Conservation (phyloP, 2,797 vertebrate species). For the Paguma larvata region DNA sequence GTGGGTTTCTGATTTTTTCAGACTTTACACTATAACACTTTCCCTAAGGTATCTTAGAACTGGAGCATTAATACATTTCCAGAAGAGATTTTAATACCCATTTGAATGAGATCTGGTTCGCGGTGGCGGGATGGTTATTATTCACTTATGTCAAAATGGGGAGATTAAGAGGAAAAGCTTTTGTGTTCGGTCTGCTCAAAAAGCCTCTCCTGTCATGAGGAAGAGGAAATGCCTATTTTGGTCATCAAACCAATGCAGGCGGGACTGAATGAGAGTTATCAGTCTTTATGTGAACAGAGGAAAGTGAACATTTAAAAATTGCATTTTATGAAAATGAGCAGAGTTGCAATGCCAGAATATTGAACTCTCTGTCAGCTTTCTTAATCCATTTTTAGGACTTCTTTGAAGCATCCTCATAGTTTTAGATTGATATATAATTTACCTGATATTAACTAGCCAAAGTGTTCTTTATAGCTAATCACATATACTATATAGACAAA, state of each 20-base stretch:
- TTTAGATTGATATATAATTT: neutral
- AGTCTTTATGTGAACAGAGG: constrained; percentile 18
- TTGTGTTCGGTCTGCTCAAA: neutral
- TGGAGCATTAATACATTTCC: constrained; percentile 48
- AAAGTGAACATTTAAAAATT: constrained; percentile 29
- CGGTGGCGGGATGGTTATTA: constrained; percentile 42
- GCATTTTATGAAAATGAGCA: constrained; percentile 64
- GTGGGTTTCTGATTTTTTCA: constrained; percentile 68
- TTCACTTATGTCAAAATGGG: constrained; percentile 56
- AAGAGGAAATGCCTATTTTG: constrained; percentile 40
- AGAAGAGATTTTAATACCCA: constrained; percentile 42
- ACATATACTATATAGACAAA: neutral
- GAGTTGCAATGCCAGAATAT: neutral
- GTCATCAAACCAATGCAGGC: constrained; percentile 46
- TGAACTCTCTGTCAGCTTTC: constrained; percentile 35
- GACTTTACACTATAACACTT: constrained; percentile 13
- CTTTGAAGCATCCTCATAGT: neutral
- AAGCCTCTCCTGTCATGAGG: neutral
- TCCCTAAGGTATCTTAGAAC: constrained; percentile 15
- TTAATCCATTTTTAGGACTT: neutral
- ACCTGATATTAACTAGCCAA: neutral
- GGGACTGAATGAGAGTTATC: constrained; percentile 5
- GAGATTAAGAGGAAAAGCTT: constrained; percentile 62
- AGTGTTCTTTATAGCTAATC: neutral
- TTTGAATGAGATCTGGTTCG: constrained; percentile 29